A percentile compares a stretch with the other conserved stretches of the same genome.
Conservation (phyloP, 2,888 invertebrate genomes). For the Ethmia dodecea region DNA sequence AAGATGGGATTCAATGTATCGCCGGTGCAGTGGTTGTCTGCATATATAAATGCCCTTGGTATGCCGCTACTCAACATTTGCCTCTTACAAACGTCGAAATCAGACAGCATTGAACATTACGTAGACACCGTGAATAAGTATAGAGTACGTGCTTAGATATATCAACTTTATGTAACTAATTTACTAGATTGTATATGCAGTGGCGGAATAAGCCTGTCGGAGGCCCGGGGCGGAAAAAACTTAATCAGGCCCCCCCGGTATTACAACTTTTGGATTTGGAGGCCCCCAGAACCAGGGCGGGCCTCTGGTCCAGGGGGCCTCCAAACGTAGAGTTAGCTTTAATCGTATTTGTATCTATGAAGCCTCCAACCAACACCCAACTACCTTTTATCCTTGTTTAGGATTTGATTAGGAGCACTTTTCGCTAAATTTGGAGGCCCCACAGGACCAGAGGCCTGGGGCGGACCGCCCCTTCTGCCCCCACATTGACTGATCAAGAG, state of each 20-base stretch:
- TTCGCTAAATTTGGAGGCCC: too few relatives aligned
- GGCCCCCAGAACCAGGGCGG: too few relatives aligned
- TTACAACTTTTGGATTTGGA: background rate
- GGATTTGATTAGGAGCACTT: too few relatives aligned
- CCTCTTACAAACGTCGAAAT: conserved; percentile 42
- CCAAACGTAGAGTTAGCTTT: background rate
- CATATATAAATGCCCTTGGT: conserved; percentile 27
- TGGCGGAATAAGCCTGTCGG: background rate
- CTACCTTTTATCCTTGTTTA: too few relatives aligned
- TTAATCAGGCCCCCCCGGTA: background rate
- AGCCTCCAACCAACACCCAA: too few relatives aligned
- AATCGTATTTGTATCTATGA: too few relatives aligned
- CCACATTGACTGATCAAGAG: too few relatives aligned
- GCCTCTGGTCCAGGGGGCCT: too few relatives aligned
- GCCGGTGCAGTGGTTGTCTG: conserved; percentile 53
- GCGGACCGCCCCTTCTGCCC: too few relatives aligned
- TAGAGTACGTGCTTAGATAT: conserved; percentile 33
- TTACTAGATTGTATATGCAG: background rate
- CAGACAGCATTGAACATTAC: conserved; percentile 33
- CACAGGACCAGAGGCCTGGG: too few relatives aligned
- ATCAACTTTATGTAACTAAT: background rate
- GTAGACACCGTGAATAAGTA: conserved; percentile 54
- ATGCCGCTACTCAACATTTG: conserved; percentile 28
- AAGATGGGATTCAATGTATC: conserved; percentile 42
- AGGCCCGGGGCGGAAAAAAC: background rate